Evolutionary conservation across 2,888 invertebrate species (phyloP).

Genomic region (Oscheius sp.): DNA sequence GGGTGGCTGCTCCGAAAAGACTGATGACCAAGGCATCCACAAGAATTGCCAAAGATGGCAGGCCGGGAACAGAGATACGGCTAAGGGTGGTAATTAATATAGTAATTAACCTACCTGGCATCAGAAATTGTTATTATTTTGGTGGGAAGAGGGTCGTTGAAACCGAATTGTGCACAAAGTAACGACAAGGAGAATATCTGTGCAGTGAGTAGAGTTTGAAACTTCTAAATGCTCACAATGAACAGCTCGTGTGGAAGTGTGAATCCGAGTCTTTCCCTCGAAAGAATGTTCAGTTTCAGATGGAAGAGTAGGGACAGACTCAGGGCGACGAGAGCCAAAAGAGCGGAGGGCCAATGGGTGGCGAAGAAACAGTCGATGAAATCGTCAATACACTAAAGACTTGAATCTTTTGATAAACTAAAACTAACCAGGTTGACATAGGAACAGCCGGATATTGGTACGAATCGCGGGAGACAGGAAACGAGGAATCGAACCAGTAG

Average conservation of each 20-base stretch:
- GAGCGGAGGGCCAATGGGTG: conserved; percentile 6
- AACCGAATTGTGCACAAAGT: conserved; percentile 4
- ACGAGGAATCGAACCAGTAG: conserved; percentile 47
- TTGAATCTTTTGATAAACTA: no score
- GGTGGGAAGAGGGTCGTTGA: conserved; percentile 15
- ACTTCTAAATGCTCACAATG: conserved; percentile 25
- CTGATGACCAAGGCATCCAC: conserved; percentile 52
- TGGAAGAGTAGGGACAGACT: conserved; percentile 30
- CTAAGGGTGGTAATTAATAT: neutral
- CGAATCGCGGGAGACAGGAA: conserved; percentile 25
- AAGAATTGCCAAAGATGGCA: conserved; percentile 38
- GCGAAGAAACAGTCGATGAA: conserved; percentile 32
- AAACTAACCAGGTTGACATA: conserved; percentile 12
- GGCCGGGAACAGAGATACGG: conserved; percentile 8
- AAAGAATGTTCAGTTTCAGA: conserved; percentile 21
- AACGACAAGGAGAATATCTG: conserved; percentile 15
- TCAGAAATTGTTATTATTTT: conserved; percentile 7
- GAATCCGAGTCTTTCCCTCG: conserved; percentile 18
- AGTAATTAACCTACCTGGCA: conserved; percentile 5
- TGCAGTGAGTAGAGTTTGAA: neutral
- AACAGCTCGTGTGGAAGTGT: conserved; percentile 40
- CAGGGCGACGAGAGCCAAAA: conserved; percentile 8
- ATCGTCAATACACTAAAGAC: conserved; percentile 24
- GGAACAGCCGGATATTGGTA: conserved; percentile 27
- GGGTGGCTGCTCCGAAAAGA: conserved; percentile 49